phyloP scores from a whole-genome alignment of 2,888 invertebrate genomes.

The Empis stercorea region DNA sequence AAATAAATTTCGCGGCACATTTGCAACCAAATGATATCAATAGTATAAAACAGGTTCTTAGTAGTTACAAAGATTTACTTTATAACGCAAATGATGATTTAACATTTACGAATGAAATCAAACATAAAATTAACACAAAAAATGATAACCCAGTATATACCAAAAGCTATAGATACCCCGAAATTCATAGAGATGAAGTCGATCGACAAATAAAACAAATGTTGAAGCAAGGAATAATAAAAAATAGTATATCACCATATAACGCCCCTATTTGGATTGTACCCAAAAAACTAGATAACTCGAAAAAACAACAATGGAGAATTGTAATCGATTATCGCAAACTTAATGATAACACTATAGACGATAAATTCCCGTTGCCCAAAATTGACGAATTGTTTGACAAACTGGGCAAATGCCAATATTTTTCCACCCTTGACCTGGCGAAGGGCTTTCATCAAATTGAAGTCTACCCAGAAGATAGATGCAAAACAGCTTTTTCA shows the following conservation, averaged over 20 bases:
- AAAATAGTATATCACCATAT: background rate
- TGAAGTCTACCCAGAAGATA: background rate
- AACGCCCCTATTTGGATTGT: background rate
- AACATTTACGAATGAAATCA: background rate
- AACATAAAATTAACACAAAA: slow-evolving; percentile 5
- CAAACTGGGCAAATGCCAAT: background rate
- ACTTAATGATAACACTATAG: background rate
- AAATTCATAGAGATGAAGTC: slow-evolving; percentile 10
- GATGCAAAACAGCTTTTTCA: slow-evolving; percentile 2
- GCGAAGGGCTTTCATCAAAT: background rate
- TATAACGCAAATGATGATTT: background rate
- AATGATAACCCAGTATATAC: slow-evolving; percentile 8
- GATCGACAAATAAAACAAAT: slow-evolving; percentile 11
- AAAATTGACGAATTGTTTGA: background rate
- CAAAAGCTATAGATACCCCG: slow-evolving; percentile 10
- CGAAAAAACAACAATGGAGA: background rate
- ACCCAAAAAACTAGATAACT: background rate
- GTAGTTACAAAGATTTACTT: background rate
- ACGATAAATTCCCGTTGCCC: background rate
- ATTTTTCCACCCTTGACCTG: background rate
- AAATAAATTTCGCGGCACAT: too few relatives aligned
- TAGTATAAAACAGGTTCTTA: background rate
- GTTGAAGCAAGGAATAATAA: slow-evolving; percentile 15
- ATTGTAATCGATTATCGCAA: background rate
- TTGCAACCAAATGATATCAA: background rate